These are phyloP conservation scores for Sinodicranocentrus sp. DNA, from an alignment of 2,888 invertebrate species.

Conservation along the genomic window DNA sequence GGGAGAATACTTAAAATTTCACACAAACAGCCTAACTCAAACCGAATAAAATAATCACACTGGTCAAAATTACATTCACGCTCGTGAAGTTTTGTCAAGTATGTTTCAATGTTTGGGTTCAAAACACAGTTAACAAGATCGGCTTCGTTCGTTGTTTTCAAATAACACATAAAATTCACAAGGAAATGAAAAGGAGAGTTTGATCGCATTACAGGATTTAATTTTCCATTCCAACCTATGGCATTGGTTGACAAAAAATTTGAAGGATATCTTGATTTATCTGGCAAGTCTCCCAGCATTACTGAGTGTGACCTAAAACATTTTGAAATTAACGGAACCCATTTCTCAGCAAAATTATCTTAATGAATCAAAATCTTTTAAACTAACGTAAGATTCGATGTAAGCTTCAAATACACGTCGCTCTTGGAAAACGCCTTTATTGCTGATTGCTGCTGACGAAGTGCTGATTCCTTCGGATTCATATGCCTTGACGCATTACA, in stretches of 20 bases:
- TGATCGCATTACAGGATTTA: constrained; percentile 58
- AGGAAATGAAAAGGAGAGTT: constrained; percentile 52
- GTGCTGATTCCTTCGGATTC: not conserved
- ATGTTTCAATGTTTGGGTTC: constrained; percentile 32
- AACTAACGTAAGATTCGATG: constrained; percentile 33
- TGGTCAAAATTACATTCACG: not conserved
- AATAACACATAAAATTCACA: constrained; percentile 1
- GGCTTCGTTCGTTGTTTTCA: not conserved
- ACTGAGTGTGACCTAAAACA: constrained; percentile 60
- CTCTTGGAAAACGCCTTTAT: not conserved
- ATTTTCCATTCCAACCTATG: constrained; percentile 38
- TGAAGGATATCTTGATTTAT: constrained; percentile 51
- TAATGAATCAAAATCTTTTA: not conserved
- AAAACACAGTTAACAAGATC: not conserved
- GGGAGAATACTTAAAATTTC: constrained; percentile 33
- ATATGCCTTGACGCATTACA: constrained; percentile 15
- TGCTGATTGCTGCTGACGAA: not conserved
- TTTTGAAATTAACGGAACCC: not conserved
- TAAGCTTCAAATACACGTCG: not conserved
- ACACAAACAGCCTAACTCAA: constrained; percentile 56
- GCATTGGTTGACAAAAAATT: constrained; percentile 51
- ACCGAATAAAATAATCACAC: constrained; percentile 54
- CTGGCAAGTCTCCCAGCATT: constrained; percentile 3
- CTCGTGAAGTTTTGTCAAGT: not conserved
- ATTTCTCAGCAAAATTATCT: not conserved